Evolutionary conservation across 2,888 invertebrate species (phyloP).

Genomic region (Desoria tigrina): DNA sequence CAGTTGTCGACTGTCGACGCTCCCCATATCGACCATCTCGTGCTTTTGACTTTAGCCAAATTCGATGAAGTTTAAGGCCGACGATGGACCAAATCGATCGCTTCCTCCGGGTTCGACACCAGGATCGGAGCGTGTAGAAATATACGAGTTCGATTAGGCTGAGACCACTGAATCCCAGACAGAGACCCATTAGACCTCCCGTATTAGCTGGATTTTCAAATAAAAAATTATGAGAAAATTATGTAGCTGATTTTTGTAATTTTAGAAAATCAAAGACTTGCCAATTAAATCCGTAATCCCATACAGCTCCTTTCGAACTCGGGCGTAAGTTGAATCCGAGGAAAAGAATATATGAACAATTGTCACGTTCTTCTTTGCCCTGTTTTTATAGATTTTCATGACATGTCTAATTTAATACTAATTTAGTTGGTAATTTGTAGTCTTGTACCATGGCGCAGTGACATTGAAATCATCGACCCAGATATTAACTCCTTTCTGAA

Average conservation of each 20-base stretch:
- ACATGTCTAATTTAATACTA: no score
- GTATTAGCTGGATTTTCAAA: constrained; percentile 45
- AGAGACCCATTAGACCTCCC: constrained; percentile 46
- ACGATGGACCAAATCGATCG: constrained; percentile 37
- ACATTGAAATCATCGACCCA: constrained; percentile 41
- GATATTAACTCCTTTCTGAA: constrained; percentile 30
- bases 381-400: no score
- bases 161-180: constrained; percentile 42
- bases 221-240: no score
- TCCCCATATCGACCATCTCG: no score
- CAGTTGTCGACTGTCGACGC: no score
- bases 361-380: constrained; percentile 46
- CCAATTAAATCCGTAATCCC: constrained; percentile 6
- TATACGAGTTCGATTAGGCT: constrained; percentile 43
- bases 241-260: no score
- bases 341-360: constrained; percentile 50
- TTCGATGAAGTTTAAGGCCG: constrained; percentile 34
- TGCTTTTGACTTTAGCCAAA: neutral
- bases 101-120: constrained; percentile 37
- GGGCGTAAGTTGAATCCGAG: constrained; percentile 44
- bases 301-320: constrained; percentile 38
- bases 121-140: constrained; percentile 41
- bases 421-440: no score
- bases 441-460: constrained; percentile 35
- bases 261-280: no score